phyloP scores from a whole-genome alignment of 2,888 invertebrate species.

The Pycnomerus fuliginosus region DNA sequence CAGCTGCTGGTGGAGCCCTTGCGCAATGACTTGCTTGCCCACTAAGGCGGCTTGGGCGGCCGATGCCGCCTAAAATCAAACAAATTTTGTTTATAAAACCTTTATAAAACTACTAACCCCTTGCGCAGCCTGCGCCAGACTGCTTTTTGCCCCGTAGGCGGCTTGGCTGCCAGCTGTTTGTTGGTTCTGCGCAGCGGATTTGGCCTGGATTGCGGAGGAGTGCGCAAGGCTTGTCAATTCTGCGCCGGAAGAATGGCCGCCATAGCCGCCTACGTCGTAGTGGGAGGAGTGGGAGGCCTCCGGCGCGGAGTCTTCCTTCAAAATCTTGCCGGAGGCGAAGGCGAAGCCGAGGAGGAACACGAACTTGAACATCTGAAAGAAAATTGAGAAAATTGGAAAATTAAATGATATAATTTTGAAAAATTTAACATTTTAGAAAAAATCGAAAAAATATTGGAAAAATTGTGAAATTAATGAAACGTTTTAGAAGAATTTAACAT shows the following conservation, averaged over 20 bases:
- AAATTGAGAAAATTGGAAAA: too few relatives aligned
- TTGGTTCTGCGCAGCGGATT: conserved; percentile 66
- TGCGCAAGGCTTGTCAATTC: conserved; percentile 66
- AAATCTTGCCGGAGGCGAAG: too few relatives aligned
- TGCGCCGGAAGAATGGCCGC: conserved; percentile 62
- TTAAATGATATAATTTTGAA: too few relatives aligned
- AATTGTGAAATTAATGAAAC: too few relatives aligned
- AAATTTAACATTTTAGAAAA: too few relatives aligned
- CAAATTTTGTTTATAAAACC: background rate
- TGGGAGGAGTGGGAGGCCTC: background rate
- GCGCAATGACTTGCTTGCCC: conserved; percentile 56
- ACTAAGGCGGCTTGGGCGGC: conserved; percentile 63
- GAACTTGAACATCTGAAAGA: too few relatives aligned
- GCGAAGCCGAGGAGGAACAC: too few relatives aligned
- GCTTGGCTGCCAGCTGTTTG: conserved; percentile 73
- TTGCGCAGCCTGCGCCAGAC: conserved; percentile 68
- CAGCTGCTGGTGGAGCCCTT: conserved; percentile 65
- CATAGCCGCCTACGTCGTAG: conserved; percentile 20
- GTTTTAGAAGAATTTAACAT: too few relatives aligned
- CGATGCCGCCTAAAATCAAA: conserved; percentile 57
- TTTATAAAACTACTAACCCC: conserved; percentile 30
- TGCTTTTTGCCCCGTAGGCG: conserved; percentile 72
- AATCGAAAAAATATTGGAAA: too few relatives aligned
- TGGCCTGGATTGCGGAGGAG: conserved; percentile 71
- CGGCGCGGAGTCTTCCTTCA: too few relatives aligned